Evolutionary conservation across 2,888 invertebrate genomes (phyloP).

Genomic region (Andricus quercusramuli): DNA sequence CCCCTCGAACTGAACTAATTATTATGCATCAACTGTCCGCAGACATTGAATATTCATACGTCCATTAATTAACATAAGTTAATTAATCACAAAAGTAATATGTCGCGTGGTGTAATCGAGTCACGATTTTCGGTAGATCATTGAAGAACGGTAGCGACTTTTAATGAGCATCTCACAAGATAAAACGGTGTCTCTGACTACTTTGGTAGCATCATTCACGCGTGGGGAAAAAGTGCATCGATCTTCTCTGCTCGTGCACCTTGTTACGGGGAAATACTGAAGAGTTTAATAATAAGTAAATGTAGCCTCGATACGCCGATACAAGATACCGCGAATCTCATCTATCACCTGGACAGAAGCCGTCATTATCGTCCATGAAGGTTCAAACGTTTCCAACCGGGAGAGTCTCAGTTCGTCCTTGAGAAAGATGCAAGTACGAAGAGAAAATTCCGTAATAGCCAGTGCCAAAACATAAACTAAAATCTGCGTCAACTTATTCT

Average conservation of each 20-base stretch:
- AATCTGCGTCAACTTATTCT: too few species aligned
- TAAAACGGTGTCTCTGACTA: background rate
- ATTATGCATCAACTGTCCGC: background rate
- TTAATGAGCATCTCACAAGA: background rate
- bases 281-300: conserved; percentile 72
- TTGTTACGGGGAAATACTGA: conserved; percentile 68
- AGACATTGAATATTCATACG: background rate
- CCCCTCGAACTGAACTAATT: background rate
- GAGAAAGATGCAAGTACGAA: background rate
- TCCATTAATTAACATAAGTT: background rate
- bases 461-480: too few species aligned
- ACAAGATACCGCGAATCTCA: conserved; percentile 68
- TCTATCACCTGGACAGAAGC: conserved; percentile 69
- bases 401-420: background rate
- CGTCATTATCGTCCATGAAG: conserved; percentile 58
- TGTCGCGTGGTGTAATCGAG: background rate
- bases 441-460: too few species aligned
- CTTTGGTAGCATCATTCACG: background rate
- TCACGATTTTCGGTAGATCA: background rate
- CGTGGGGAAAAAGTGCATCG: background rate
- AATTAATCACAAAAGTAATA: background rate
- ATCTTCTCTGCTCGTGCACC: conserved; percentile 31
- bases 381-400: conserved; percentile 40
- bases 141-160: background rate
- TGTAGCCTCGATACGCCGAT: conserved; percentile 66